Evolutionary conservation across 1,140 invertebrate genomes (phyloP).

Genomic region (Latrodectus geometricus): DNA sequence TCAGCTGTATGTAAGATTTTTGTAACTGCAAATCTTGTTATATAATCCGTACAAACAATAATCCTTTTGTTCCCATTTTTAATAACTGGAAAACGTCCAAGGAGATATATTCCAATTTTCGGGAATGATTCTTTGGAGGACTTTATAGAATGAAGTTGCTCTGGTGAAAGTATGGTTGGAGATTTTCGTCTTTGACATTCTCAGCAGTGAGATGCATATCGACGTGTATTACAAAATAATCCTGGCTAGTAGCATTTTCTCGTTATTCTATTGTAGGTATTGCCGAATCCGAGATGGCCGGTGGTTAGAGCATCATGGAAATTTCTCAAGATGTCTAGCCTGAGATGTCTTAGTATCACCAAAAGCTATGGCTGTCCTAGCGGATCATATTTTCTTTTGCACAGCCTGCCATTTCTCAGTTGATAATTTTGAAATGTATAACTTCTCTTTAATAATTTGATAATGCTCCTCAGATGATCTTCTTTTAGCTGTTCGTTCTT

Average conservation of each 20-base stretch:
- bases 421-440: not conserved
- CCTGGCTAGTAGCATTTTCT: constrained; percentile 8
- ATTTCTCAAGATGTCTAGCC: constrained; percentile 4
- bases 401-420: not conserved
- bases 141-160: too few species aligned
- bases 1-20: too few species aligned
- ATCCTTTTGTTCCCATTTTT: too few species aligned
- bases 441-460: not conserved
- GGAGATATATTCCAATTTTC: too few species aligned
- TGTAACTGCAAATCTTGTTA: too few species aligned
- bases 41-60: too few species aligned
- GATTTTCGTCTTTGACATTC: constrained; percentile 29
- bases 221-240: not conserved
- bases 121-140: too few species aligned
- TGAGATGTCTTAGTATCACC: constrained; percentile 3
- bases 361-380: constrained; percentile 26
- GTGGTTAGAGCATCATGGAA: constrained; percentile 26
- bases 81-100: too few species aligned
- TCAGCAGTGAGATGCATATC: constrained; percentile 19
- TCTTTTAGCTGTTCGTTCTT: not conserved
- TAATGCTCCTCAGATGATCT: not conserved
- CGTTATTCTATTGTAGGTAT: constrained; percentile 4
- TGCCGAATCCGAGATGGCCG: constrained; percentile 39
- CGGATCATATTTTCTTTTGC: constrained; percentile 24
- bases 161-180: too few species aligned